Conservation (phyloP, 2,888 invertebrate genomes). For the Nasonia oneida region DNA sequence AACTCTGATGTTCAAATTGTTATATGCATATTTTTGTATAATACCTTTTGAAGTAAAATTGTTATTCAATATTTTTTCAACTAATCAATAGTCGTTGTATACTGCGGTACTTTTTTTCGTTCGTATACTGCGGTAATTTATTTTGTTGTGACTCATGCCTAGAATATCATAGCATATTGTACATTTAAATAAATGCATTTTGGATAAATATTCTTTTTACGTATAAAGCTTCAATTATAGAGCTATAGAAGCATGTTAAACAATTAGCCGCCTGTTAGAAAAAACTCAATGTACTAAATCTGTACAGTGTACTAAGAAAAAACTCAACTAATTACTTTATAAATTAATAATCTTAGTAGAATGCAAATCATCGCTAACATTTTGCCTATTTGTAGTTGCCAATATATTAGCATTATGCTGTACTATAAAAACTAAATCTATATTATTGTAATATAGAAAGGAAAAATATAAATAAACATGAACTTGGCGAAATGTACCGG, state of each 20-base stretch:
- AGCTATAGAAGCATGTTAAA: constrained; percentile 47
- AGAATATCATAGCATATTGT: background rate
- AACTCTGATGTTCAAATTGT: background rate
- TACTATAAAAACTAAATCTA: background rate
- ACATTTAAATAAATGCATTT: constrained; percentile 14
- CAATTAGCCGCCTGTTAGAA: constrained; percentile 9
- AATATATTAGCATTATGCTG: constrained; percentile 1
- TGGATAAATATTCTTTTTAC: constrained; percentile 7
- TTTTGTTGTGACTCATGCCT: no score
- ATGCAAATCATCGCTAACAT: constrained; percentile 47
- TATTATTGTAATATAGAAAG: background rate
- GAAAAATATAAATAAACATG: constrained; percentile 24
- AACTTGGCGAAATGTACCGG: constrained; percentile 64
- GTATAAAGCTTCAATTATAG: constrained; percentile 25
- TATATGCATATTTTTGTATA: background rate
- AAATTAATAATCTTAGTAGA: constrained; percentile 8
- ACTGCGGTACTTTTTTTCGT: background rate
- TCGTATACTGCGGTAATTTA: no score
- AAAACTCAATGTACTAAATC: background rate
- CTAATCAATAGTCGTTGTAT: background rate
- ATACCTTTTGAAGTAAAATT: background rate
- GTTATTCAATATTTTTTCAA: background rate
- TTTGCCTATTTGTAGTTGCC: constrained; percentile 38
- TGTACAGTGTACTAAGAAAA: background rate
- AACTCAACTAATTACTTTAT: constrained; percentile 6